Evolutionary conservation across 2,888 invertebrate genomes (phyloP).

Genomic region (Latrodectus hesperus): DNA sequence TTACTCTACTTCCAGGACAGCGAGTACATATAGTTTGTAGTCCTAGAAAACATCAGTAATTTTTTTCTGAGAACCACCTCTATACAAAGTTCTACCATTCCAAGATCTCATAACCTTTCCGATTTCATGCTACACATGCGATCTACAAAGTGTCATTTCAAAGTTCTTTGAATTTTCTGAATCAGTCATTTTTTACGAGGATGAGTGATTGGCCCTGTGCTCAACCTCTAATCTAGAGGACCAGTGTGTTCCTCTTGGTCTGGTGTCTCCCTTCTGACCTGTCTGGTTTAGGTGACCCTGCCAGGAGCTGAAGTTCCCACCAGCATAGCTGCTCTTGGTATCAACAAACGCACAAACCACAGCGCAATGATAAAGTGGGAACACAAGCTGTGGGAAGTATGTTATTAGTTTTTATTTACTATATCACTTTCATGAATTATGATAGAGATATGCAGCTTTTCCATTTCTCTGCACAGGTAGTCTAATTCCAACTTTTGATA

Average conservation of each 20-base stretch:
- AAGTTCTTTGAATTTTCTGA: not conserved
- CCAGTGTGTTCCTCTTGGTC: not conserved
- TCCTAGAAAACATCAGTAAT: not conserved
- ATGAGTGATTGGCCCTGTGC: not conserved
- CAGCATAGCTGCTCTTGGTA: too few relatives aligned
- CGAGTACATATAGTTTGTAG: constrained; percentile 18
- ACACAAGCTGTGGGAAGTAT: too few relatives aligned
- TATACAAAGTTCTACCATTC: constrained; percentile 10
- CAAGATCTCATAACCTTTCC: not conserved
- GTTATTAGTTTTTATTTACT: too few relatives aligned
- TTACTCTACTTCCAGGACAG: constrained; percentile 11
- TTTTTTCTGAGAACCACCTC: not conserved
- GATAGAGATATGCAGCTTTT: too few relatives aligned
- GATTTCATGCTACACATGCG: constrained; percentile 7
- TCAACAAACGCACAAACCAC: too few relatives aligned
- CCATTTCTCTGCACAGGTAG: too few relatives aligned
- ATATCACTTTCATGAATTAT: too few relatives aligned
- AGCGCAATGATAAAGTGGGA: too few relatives aligned
- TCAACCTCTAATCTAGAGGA: not conserved
- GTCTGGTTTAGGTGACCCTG: too few relatives aligned
- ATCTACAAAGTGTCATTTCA: not conserved
- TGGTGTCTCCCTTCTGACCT: too few relatives aligned
- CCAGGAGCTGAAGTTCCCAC: too few relatives aligned
- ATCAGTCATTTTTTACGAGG: not conserved
- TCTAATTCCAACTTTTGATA: too few relatives aligned